Evolutionary conservation across 2,888 invertebrate genomes (phyloP).

Genomic region (Leucoma salicis): DNA sequence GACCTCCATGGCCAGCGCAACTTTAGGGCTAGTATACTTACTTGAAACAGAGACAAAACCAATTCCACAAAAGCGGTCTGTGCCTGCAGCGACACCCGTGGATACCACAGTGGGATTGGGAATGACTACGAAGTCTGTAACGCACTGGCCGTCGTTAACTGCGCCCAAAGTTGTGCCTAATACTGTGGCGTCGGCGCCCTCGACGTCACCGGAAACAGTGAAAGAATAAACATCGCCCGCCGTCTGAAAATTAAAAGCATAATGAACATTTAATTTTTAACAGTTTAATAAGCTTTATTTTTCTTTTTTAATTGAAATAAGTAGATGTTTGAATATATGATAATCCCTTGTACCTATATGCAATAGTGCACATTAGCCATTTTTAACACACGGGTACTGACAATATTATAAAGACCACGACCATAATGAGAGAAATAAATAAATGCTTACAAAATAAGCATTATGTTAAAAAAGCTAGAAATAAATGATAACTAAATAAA

Average conservation of each 20-base stretch:
- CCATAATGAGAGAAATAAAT: too few relatives aligned
- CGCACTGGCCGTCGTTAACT: constrained; percentile 83
- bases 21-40: constrained; percentile 58
- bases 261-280: too few relatives aligned
- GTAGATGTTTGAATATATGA: too few relatives aligned
- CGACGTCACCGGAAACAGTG: constrained; percentile 87
- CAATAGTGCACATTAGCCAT: too few relatives aligned
- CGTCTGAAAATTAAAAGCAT: constrained; percentile 35
- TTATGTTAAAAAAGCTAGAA: too few relatives aligned
- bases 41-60: constrained; percentile 85
- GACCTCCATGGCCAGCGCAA: background rate
- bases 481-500: too few relatives aligned
- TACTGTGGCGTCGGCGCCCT: constrained; percentile 83
- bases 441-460: too few relatives aligned
- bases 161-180: constrained; percentile 81
- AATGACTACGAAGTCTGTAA: constrained; percentile 88
- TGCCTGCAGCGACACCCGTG: constrained; percentile 63
- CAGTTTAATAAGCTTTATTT: too few relatives aligned
- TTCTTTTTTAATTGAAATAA: too few relatives aligned
- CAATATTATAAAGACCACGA: too few relatives aligned
- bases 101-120: constrained; percentile 82
- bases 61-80: constrained; percentile 89
- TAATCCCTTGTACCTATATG: too few relatives aligned
- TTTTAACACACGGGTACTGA: too few relatives aligned
- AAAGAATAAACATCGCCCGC: constrained; percentile 83